phyloP scores from a whole-genome alignment of 2,113 vertebrate species.

The Coptodon rendalli region DNA sequence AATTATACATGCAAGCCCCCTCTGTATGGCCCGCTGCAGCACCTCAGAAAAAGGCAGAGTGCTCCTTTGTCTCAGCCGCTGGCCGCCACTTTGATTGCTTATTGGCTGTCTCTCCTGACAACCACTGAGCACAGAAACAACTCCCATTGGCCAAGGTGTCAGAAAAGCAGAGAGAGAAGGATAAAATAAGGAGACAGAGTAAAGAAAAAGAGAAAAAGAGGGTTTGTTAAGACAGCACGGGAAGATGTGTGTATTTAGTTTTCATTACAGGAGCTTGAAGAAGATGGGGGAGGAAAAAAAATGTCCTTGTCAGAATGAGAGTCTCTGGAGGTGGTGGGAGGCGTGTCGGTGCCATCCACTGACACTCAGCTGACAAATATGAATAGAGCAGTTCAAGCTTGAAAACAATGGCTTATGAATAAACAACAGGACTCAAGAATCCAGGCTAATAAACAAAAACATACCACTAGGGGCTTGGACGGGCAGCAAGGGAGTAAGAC shows the following conservation, averaged over 20 bases:
- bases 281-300: constrained; percentile 79
- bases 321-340: constrained; percentile 83
- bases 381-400: constrained; percentile 60
- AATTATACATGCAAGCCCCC: constrained; percentile 91
- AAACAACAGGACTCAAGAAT: constrained; percentile 56
- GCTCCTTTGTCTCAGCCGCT: constrained; percentile 82
- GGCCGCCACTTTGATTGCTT: constrained; percentile 84
- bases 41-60: constrained; percentile 68
- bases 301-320: constrained; percentile 89
- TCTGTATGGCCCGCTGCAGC: constrained; percentile 59
- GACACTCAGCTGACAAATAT: constrained; percentile 90
- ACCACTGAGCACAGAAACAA: constrained; percentile 84
- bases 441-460: constrained; percentile 64
- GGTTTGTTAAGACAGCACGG: constrained; percentile 58
- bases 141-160: constrained; percentile 89
- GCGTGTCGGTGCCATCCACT: constrained; percentile 84
- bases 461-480: constrained; percentile 35
- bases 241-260: constrained; percentile 91
- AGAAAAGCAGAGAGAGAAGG: constrained; percentile 38
- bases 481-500: not conserved
- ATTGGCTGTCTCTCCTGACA: constrained; percentile 96
- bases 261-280: constrained; percentile 88
- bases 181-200: constrained; percentile 37
- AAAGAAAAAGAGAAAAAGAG: constrained; percentile 24
- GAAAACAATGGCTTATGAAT: constrained; percentile 74